These are phyloP conservation scores for Sicus ferrugineus DNA, from an alignment of 2,888 invertebrate genomes.

Conservation along the genomic window DNA sequence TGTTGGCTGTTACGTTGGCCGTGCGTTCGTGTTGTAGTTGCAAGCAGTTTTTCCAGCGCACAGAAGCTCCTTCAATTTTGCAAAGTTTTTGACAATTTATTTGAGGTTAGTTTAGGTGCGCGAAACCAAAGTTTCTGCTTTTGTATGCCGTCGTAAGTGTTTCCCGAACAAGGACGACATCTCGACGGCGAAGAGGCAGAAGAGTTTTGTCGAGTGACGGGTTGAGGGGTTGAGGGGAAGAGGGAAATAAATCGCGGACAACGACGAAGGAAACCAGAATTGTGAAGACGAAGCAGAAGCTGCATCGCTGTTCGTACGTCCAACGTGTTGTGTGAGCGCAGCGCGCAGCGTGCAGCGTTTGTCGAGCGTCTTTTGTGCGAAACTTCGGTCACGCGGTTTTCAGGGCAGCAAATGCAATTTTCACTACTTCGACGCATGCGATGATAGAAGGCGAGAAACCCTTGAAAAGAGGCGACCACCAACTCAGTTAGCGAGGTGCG, in stretches of 20 bases:
- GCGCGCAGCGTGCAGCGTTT: slow-evolving; percentile 26
- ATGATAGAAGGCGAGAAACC: no score
- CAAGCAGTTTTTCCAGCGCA: background rate
- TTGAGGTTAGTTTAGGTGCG: slow-evolving; percentile 53
- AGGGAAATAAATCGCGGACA: background rate
- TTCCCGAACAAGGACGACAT: slow-evolving; percentile 9
- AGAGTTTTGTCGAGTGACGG: background rate
- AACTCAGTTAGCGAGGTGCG: no score
- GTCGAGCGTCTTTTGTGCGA: slow-evolving; percentile 29
- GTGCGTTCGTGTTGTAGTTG: background rate
- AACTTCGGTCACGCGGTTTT: slow-evolving; percentile 27
- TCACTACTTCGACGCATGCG: slow-evolving; percentile 14
- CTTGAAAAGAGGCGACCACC: no score
- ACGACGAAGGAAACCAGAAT: background rate
- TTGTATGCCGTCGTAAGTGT: slow-evolving; percentile 20
- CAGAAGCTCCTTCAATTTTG: slow-evolving; percentile 25
- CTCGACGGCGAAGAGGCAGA: background rate
- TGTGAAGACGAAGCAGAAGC: no score
- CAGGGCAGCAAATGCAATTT: slow-evolving; percentile 29
- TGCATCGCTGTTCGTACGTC: no score
- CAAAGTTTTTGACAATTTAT: slow-evolving; percentile 50
- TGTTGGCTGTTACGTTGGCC: background rate
- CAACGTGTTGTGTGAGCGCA: background rate
- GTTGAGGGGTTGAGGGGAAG: background rate
- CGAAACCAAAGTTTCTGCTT: slow-evolving; percentile 21